phyloP scores from a whole-genome alignment of 2,888 invertebrate genomes.

The Phalera bucephala region DNA sequence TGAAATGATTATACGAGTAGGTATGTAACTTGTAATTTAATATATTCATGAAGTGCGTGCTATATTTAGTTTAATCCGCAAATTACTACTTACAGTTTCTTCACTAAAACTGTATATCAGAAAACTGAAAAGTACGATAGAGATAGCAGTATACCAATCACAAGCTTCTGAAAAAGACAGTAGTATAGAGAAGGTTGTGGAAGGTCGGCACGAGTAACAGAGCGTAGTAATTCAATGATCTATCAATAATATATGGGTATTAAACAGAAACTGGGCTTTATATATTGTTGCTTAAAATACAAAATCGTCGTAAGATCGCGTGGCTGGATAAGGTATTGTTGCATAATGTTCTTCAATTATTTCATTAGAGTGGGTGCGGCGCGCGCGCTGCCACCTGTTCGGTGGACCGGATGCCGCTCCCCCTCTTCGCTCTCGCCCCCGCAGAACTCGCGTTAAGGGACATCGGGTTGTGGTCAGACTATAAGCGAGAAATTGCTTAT shows the following conservation, averaged over 20 bases:
- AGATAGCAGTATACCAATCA: constrained; percentile 10
- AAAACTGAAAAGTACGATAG: constrained; percentile 18
- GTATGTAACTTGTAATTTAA: too few species aligned
- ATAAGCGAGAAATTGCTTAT: constrained; percentile 20
- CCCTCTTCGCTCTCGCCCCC: constrained; percentile 32
- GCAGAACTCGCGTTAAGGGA: constrained; percentile 25
- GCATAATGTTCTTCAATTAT: constrained; percentile 44
- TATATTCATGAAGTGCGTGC: too few species aligned
- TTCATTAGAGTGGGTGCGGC: constrained; percentile 73
- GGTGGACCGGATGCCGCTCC: constrained; percentile 69
- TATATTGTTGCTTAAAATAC: neutral
- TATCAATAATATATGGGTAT: neutral
- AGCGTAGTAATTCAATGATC: neutral
- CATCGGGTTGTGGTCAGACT: constrained; percentile 37
- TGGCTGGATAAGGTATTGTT: neutral
- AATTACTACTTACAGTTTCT: too few species aligned
- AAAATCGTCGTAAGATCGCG: neutral
- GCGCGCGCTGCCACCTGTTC: constrained; percentile 71
- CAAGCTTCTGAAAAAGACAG: constrained; percentile 36
- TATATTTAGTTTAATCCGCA: too few species aligned
- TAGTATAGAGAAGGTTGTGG: constrained; percentile 61
- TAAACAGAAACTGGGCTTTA: neutral
- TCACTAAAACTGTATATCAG: too few species aligned
- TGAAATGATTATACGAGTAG: too few species aligned
- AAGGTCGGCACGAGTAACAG: constrained; percentile 65